Evolutionary conservation across 2,888 invertebrate genomes (phyloP).

Genomic region (Protodeltote pygarga): DNA sequence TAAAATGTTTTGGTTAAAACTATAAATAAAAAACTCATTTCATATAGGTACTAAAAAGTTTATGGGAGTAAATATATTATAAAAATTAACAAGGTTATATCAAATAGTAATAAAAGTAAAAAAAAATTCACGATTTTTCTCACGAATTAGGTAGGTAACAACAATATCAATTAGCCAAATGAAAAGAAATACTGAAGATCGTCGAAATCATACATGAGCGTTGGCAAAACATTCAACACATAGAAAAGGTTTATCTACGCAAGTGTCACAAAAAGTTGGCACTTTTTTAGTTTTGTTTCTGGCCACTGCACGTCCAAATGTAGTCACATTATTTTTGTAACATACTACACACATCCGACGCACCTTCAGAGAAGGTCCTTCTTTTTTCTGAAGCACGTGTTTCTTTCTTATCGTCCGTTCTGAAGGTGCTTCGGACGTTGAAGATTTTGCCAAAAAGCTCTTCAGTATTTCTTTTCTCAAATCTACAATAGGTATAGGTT

Average conservation of each 20-base stretch:
- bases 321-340: conserved; percentile 39
- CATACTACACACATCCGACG: conserved; percentile 18
- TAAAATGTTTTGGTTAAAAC: no score
- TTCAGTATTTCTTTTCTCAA: background rate
- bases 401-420: background rate
- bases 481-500: background rate
- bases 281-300: conserved; percentile 52
- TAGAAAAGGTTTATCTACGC: conserved; percentile 13
- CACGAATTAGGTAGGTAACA: no score
- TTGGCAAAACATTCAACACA: conserved; percentile 19
- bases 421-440: background rate
- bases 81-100: no score
- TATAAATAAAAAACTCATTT: no score
- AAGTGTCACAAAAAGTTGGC: conserved; percentile 37
- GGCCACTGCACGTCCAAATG: conserved; percentile 38
- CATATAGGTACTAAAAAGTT: no score
- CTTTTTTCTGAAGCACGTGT: background rate
- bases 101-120: no score
- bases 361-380: background rate
- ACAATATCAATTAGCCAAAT: no score
- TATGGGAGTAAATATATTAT: no score
- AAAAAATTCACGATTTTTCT: no score
- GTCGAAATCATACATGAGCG: background rate
- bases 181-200: no score
- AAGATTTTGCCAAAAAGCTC: no score